Evolutionary conservation across 2,888 invertebrate genomes (phyloP), one percentile per base, ranked within the genome.

Genomic region (Caenorhabditis sp.): DNA sequence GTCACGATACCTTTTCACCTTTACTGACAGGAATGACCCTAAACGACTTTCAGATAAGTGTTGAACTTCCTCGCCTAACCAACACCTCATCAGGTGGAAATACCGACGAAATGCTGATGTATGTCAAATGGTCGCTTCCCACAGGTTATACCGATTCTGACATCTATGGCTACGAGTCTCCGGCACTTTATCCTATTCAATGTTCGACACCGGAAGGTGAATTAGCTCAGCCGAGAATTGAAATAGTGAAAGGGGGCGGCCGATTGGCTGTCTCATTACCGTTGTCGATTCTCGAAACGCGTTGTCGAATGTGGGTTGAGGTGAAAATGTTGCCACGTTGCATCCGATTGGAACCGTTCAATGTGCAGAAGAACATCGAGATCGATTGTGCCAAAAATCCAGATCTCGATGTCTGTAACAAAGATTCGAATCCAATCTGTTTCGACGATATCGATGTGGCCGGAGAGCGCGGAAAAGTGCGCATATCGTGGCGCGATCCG

Each of bases 371-470:
- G 63, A 80, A 77, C 61, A 75, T 84, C 17, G 85, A 85, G 51
- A 76, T 85, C n/a, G 81, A 84, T 66, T 85, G 85, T 31, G 75
- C 83, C 24, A 83, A 83, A 62, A 81, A 77, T 51, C 73, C 84
- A 1, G 66, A 79, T 23, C 57, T 84, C 10, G 72, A 79, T 17
- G 73, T 81, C 60, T 84, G 84, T 55, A 80, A 66, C 36, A 78
- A 76, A 81, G 79, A 79, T 62, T 58, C 65, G 1, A 77, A 78
- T 53, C 79, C 79, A 12, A 49, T 78, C 1, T 85, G 85, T 57
- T 74, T 83, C 8, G 78, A 83, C 19, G 31, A 77, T 1, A 76
- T 83, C 0, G 78, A 77, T 24, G 62, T 85, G 8, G 74, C 76
- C 62, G 83, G 78, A 0, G 76, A 73, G 12, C 76, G 73, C 43